These are phyloP conservation scores for Manis pentadactyla DNA, from an alignment of 2,797 vertebrate genomes.

Conservation along the genomic window DNA sequence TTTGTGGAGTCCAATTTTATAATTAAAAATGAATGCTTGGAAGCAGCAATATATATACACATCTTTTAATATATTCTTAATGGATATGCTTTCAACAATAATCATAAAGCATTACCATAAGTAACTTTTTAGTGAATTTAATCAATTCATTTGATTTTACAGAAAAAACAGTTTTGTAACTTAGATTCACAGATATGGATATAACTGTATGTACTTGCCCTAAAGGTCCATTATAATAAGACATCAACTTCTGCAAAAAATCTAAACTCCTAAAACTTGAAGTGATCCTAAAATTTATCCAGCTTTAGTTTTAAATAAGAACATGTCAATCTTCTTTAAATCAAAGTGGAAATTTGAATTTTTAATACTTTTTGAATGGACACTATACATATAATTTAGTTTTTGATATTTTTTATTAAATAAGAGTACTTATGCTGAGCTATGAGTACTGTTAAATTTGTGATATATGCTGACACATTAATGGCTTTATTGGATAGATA, in stretches of 20 bases:
- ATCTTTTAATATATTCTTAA: neutral
- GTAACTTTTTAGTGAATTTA: neutral
- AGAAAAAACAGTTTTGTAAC: neutral
- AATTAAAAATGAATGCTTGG: neutral
- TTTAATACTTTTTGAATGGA: neutral
- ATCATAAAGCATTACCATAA: neutral
- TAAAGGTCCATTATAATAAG: slow-evolving; percentile 26
- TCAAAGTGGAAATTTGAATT: neutral
- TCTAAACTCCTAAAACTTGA: neutral
- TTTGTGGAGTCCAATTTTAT: neutral
- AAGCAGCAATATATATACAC: neutral
- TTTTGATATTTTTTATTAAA: neutral
- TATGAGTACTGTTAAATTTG: neutral
- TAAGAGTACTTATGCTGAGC: neutral
- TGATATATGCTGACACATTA: neutral
- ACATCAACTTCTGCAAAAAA: neutral
- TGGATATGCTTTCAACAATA: neutral
- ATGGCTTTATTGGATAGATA: neutral
- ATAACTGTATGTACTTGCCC: neutral
- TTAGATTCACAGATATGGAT: neutral
- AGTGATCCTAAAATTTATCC: slow-evolving; percentile 3
- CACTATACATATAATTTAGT: neutral
- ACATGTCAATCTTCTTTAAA: neutral
- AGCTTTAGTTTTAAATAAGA: neutral
- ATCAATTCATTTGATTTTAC: slow-evolving; percentile 13